Base-by-base conservation (phyloP, 2,797 vertebrate species). In the Dryobates pubescens region DNA sequence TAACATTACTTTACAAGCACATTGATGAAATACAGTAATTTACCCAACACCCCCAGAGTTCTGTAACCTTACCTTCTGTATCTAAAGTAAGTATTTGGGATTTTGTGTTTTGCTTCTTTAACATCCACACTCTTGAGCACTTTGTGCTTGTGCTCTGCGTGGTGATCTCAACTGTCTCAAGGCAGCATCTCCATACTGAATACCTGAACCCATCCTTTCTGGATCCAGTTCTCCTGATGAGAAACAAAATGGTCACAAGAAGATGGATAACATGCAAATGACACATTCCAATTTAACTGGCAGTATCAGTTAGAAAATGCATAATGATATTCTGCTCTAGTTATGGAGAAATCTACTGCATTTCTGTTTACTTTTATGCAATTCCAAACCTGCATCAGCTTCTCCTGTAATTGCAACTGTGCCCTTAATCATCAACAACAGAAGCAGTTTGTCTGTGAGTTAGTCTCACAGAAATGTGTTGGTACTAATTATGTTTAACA, bases 191-290 rank as follows among this genome's bases (percentile, higher is more conserved):
- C 98, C 98, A 24, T 98, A 98, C 59, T 98, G 98, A 94, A 98
- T 98, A 68, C 98, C 98, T 27, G 98, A 98, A 88, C 98, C 98
- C 98, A 98, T 98, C 83, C 98, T 97, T 89, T 98, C 98, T 3
- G 98, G 98, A 97, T 98, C 98, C 96, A 98, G 24, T 80, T 98
- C 98, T 95, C 98, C 98, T 98, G 81, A 57, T 70, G 71, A 77
- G 68, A 94, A 94, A 96, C 29, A 84, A 88, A 94, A 72, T 5
- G 5, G 41, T 63, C 34, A 88, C 19, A 85, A 75, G 47, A 77
- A 68, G 19, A 75, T 17, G 14, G 43, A 63, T 83, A 24, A 45
- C 3, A 3, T 80, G 19, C 38, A 89, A 84, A 63, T 59, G 85
- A 65, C 11, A 86, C 10, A 59, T 20, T 84, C 19, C 43, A 82